Conservation (phyloP, 2,888 invertebrate genomes). For the Boloria selene region DNA sequence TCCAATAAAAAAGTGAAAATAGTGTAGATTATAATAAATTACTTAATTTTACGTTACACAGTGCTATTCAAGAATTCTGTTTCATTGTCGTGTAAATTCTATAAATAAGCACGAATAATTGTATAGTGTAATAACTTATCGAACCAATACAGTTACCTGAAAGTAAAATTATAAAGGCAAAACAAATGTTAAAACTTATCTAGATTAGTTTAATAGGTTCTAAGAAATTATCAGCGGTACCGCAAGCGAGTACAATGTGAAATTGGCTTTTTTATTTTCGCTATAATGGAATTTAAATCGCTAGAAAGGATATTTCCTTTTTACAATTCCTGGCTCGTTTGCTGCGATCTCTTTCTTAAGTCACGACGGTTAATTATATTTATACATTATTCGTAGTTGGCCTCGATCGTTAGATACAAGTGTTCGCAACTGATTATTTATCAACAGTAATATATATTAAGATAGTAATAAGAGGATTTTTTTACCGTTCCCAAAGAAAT, state of each 20-base stretch:
- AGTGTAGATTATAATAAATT: no score
- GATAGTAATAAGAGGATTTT: background rate
- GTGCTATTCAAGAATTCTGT: no score
- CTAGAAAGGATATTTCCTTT: slow-evolving; percentile 66
- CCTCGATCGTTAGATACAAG: slow-evolving; percentile 45
- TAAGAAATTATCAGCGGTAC: slow-evolving; percentile 40
- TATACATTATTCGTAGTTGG: slow-evolving; percentile 53
- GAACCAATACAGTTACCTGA: slow-evolving; percentile 18
- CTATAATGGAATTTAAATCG: slow-evolving; percentile 73
- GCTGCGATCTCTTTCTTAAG: slow-evolving; percentile 61
- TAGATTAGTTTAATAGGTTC: slow-evolving; percentile 41
- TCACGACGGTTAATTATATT: slow-evolving; percentile 73
- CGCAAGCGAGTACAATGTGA: slow-evolving; percentile 49
- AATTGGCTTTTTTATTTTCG: slow-evolving; percentile 64
- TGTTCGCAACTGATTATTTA: slow-evolving; percentile 37
- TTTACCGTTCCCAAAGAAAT: no score
- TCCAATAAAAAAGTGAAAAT: no score
- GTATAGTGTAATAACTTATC: background rate
- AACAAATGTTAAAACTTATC: slow-evolving; percentile 37
- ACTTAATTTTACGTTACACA: no score
- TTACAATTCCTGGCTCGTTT: slow-evolving; percentile 64
- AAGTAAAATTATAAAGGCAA: slow-evolving; percentile 33
- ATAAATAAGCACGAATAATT: no score
- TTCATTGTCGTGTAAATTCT: no score
- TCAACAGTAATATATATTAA: slow-evolving; percentile 19